A percentile compares a stretch with the other conserved stretches of the same genome.
phyloP scores from a whole-genome alignment of 2,113 vertebrate species.

The Lepisosteus osseus region DNA sequence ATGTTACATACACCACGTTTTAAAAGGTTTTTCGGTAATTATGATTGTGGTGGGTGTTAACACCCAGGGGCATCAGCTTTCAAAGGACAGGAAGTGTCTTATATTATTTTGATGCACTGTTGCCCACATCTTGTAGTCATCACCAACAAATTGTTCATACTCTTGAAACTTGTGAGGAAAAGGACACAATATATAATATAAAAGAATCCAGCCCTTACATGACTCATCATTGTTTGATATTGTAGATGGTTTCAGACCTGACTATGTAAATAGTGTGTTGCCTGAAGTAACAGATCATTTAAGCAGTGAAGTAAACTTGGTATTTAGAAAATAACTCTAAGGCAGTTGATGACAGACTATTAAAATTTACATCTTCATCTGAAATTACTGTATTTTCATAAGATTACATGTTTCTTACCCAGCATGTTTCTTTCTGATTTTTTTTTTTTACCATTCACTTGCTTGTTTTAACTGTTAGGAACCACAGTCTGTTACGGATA shows the following conservation, averaged over 20 bases:
- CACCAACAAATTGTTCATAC: not conserved
- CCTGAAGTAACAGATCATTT: no score
- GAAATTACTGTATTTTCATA: not conserved
- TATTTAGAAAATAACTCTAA: not conserved
- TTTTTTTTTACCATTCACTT: not conserved
- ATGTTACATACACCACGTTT: not conserved
- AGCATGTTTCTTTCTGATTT: not conserved
- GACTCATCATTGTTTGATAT: not conserved
- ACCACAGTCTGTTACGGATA: not conserved
- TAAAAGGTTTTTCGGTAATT: not conserved
- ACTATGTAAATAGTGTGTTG: no score
- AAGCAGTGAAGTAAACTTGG: no score
- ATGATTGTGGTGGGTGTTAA: not conserved
- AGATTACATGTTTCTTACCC: not conserved
- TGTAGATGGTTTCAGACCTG: not conserved
- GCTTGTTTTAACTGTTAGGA: not conserved
- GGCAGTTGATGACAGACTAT: not conserved
- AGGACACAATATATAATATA: not conserved
- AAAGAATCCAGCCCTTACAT: not conserved
- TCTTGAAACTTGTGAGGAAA: not conserved
- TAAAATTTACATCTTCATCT: not conserved
- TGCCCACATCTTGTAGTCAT: not conserved
- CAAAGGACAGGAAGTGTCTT: no score
- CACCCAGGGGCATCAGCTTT: not conserved
- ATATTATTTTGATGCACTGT: no score